Evolutionary conservation across 64 coral and sea anemone species (phyloP), one percentile per base, ranked within the genome.

Genomic region (Actinia tenebrosa): DNA sequence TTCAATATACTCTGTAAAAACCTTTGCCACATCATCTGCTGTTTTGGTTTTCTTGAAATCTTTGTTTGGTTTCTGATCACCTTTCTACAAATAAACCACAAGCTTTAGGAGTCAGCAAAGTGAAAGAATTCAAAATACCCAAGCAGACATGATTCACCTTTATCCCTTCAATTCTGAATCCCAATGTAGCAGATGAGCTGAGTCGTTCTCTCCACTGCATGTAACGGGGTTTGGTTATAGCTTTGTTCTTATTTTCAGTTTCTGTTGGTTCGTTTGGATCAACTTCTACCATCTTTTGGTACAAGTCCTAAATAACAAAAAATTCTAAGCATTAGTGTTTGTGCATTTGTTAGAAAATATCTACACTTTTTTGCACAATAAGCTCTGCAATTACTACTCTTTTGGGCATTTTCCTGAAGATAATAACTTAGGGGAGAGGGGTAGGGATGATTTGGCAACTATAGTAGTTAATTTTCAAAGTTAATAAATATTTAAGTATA

Each of bases 11-110:
- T 95, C 90, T 79, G 90, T 89, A 86, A 98, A 98, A 46, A 92
- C 93, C 77, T 86, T 86, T 69, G 86, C 69, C 16, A 98, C 87
- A 60, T 98, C 96, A 42, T 94, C 96, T 78, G 77, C 87, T 82
- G 96, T 94, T 80, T 89, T 94, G 19, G 96, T 98, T 80, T 94
- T 98, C 88, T 98, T 98, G 22, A 98, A 98, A 80, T 98, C 96
- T 52, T 98, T 98, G 90, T 98, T 98, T 20, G 96, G 96, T 88
- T 92, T 98, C 64, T 92, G 79, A 77, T 90, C 90, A 53, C 90
- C 87, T 92, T 95, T 92, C 96, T 98, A 52, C 7, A 62, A 84
- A 37, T 37, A 37, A 54, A 86, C n/a, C 69, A 75, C 23, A 75
- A 30, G 26, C 26, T 13, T 71, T 71, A 30, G 30, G 30, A 37